Conservation (phyloP, 1,140 invertebrate species). For the Coptotermes formosanus region DNA sequence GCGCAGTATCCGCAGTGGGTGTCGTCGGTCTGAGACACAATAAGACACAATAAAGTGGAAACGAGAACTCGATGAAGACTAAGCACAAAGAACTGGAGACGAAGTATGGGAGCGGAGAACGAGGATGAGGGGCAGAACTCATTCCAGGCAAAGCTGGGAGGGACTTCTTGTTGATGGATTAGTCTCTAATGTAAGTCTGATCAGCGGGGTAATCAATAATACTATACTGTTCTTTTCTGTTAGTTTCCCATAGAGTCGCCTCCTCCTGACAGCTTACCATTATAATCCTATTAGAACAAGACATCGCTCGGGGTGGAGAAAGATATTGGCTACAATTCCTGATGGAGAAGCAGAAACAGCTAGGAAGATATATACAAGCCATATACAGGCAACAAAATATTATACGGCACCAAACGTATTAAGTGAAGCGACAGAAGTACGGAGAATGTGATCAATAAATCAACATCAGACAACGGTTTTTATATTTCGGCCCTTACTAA, state of each 20-base stretch:
- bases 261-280: constrained; percentile 10
- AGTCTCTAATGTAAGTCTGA: constrained; percentile 7
- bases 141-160: neutral
- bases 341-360: neutral
- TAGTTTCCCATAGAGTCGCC: neutral
- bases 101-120: neutral
- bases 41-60: too few relatives aligned
- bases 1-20: too few relatives aligned
- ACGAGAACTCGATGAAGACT: too few relatives aligned
- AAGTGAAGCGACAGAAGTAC: neutral
- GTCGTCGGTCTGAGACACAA: too few relatives aligned
- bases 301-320: neutral
- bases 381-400: neutral
- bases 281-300: constrained; percentile 14
- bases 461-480: too few relatives aligned
- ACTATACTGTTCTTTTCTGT: neutral
- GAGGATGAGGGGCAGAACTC: neutral
- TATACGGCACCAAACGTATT: neutral
- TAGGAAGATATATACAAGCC: neutral
- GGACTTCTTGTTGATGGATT: constrained; percentile 12
- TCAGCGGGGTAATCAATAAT: neutral
- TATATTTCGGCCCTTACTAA: too few relatives aligned
- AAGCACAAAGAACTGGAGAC: neutral
- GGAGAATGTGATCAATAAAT: neutral
- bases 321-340: constrained; percentile 2